Conservation (phyloP, 2,113 vertebrate genomes). For the Aramus guarauna region DNA sequence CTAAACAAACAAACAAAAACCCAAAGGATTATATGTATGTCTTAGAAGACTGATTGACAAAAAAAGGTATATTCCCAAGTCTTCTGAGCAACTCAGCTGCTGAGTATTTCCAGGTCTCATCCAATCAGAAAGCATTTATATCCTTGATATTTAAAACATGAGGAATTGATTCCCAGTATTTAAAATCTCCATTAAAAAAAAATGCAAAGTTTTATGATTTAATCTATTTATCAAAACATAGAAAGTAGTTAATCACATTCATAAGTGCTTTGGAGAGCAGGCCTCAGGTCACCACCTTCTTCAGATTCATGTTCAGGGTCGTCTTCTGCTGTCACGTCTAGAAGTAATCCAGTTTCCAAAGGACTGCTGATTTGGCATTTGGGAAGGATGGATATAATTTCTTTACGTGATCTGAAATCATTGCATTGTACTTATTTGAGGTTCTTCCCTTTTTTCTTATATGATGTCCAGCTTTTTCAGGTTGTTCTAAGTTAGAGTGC, state of each 20-base stretch:
- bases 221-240: background rate
- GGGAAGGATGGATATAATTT: background rate
- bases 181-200: background rate
- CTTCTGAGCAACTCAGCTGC: background rate
- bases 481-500: background rate
- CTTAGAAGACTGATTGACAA: background rate
- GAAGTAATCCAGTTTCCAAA: background rate
- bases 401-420: background rate
- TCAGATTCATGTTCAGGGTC: background rate
- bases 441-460: background rate
- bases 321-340: background rate
- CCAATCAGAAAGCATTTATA: background rate
- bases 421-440: background rate
- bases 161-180: background rate
- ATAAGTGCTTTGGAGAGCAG: background rate
- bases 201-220: background rate
- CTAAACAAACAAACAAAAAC: no score
- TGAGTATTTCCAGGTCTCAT: background rate
- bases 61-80: background rate
- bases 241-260: background rate
- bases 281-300: background rate
- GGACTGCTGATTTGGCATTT: background rate
- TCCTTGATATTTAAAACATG: background rate
- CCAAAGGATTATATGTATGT: background rate
- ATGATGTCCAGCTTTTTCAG: background rate